Evolutionary conservation across 23 tunicate genomes (phyloP).

Genomic region (Ciona savignyi): DNA sequence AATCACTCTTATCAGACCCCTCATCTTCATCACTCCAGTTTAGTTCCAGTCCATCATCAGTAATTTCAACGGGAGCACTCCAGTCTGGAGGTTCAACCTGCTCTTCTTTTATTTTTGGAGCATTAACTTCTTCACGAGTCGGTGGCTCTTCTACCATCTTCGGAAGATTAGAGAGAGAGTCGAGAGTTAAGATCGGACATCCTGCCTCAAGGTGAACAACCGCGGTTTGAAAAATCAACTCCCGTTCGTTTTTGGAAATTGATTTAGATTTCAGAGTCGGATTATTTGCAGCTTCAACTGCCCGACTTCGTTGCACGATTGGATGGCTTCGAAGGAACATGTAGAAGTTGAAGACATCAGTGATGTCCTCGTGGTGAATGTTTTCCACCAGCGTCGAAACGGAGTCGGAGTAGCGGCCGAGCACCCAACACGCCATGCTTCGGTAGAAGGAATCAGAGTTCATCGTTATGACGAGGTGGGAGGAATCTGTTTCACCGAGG

Average conservation of each 20-base stretch:
- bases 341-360: slow-evolving; percentile 92
- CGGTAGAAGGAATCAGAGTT: slow-evolving; percentile 55
- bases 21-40: slow-evolving; percentile 92
- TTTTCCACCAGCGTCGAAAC: slow-evolving; percentile 52
- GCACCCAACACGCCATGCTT: slow-evolving; percentile 87
- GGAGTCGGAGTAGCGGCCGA: slow-evolving; percentile 57
- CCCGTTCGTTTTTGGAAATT: slow-evolving; percentile 39
- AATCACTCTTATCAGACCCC: slow-evolving; percentile 3
- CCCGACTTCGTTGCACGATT: slow-evolving; percentile 30
- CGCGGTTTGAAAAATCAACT: slow-evolving; percentile 76
- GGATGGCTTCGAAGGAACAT: slow-evolving; percentile 71
- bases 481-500: slow-evolving; percentile 3
- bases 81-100: slow-evolving; percentile 22
- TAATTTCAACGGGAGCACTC: slow-evolving; percentile 41
- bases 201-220: slow-evolving; percentile 83
- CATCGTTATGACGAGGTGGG: neutral
- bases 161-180: slow-evolving; percentile 63
- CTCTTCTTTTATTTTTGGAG: slow-evolving; percentile 2
- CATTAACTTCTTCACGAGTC: neutral
- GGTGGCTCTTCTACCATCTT: neutral
- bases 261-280: neutral
- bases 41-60: slow-evolving; percentile 38
- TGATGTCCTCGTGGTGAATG: slow-evolving; percentile 31
- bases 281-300: neutral
- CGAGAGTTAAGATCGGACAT: slow-evolving; percentile 79